Conservation (phyloP, 2,113 vertebrate genomes). For the Xenopus tropicalis region UCB_Xtro_10.0 CM004444.2:158184501-158185000, state of each 20-base stretch:
- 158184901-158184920: constrained; percentile 45
- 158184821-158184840: constrained; percentile 50
- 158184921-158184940: constrained; percentile 43
- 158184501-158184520: constrained; percentile 19
- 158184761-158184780: constrained; percentile 48
- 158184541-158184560: constrained; percentile 34
- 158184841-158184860: constrained; percentile 49
- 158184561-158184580: constrained; percentile 60
- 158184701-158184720: constrained; percentile 58
- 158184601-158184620: constrained; percentile 52
- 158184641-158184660: constrained; percentile 57
- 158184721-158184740: constrained; percentile 51
- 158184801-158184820: constrained; percentile 56
- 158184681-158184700: constrained; percentile 60
- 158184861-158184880: constrained; percentile 40
- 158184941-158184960: too few species aligned
- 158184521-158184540: constrained; percentile 28
- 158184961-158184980: too few species aligned
- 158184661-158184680: constrained; percentile 59
- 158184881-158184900: constrained; percentile 44
- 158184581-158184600: constrained; percentile 53
- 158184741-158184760: constrained; percentile 51
- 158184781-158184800: constrained; percentile 58
- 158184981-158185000: too few species aligned
- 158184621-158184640: constrained; percentile 55